Percentiles rank a stretch among this genome's conserved stretches.
phyloP scores from a whole-genome alignment of 2,888 invertebrate genomes.

The Pyrrhosoma nymphula region DNA sequence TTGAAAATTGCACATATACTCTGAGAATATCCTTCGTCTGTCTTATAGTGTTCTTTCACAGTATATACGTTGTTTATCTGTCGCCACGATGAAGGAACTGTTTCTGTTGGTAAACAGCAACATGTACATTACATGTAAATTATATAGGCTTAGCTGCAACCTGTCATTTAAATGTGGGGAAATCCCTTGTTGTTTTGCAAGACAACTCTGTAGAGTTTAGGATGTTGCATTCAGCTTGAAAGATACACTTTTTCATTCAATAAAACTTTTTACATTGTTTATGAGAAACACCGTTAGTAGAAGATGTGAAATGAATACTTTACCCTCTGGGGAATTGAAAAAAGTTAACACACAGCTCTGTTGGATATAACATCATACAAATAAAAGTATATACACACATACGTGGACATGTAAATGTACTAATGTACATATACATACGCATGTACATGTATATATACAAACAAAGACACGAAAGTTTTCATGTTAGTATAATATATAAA shows the following conservation, averaged over 20 bases:
- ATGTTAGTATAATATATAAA: constrained; percentile 30
- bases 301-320: constrained; percentile 66
- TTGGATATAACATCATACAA: constrained; percentile 47
- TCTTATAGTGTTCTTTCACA: constrained; percentile 48
- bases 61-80: constrained; percentile 60
- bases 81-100: constrained; percentile 32
- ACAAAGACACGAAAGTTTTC: constrained; percentile 24
- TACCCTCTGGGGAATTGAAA: constrained; percentile 56
- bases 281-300: constrained; percentile 49
- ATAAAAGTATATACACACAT: not conserved
- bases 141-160: constrained; percentile 29
- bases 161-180: constrained; percentile 40
- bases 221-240: constrained; percentile 67
- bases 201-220: constrained; percentile 66
- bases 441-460: not conserved
- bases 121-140: constrained; percentile 58
- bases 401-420: not conserved
- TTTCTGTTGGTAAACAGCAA: constrained; percentile 61
- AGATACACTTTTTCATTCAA: constrained; percentile 61
- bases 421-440: not conserved
- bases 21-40: constrained; percentile 49
- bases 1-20: constrained; percentile 49
- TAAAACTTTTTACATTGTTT: constrained; percentile 41
- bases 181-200: constrained; percentile 38
- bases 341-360: constrained; percentile 38